phyloP scores from a whole-genome alignment of 2,888 invertebrate species.

The Spilarctia lutea region DNA sequence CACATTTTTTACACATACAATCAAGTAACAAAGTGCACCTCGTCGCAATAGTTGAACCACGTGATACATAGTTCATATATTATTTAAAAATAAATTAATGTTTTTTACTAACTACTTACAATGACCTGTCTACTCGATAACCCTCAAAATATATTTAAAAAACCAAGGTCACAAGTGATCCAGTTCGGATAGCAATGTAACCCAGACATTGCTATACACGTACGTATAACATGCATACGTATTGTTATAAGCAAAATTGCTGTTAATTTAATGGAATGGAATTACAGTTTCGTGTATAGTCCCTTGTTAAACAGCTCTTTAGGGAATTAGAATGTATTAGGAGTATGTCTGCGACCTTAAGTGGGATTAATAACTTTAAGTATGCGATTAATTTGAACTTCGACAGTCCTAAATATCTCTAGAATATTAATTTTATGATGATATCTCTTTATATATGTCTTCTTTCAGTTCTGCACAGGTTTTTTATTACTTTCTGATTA shows the following conservation, averaged over 20 bases:
- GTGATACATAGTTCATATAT: not conserved
- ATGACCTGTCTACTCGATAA: not conserved
- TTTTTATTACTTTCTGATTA: too few relatives aligned
- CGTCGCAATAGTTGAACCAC: too few relatives aligned
- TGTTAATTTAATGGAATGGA: constrained; percentile 57
- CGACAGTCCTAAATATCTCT: not conserved
- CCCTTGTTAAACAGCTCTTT: constrained; percentile 55
- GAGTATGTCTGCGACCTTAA: constrained; percentile 53
- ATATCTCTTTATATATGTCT: not conserved
- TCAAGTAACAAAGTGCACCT: too few relatives aligned
- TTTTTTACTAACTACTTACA: not conserved
- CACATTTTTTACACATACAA: not conserved
- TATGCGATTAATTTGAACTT: not conserved
- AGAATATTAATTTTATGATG: not conserved
- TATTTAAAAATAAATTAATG: not conserved
- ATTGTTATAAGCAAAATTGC: constrained; percentile 40
- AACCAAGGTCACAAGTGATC: not conserved
- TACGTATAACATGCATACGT: constrained; percentile 10
- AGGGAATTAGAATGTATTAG: constrained; percentile 60
- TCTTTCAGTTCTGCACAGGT: not conserved
- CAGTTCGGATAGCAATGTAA: constrained; percentile 26
- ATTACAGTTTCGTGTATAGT: constrained; percentile 60
- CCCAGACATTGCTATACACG: not conserved
- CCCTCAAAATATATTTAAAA: too few relatives aligned
- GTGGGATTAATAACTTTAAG: constrained; percentile 36